phyloP scores from a whole-genome alignment of 2,113 vertebrate species.

The Callocephalon fimbriatum region DNA sequence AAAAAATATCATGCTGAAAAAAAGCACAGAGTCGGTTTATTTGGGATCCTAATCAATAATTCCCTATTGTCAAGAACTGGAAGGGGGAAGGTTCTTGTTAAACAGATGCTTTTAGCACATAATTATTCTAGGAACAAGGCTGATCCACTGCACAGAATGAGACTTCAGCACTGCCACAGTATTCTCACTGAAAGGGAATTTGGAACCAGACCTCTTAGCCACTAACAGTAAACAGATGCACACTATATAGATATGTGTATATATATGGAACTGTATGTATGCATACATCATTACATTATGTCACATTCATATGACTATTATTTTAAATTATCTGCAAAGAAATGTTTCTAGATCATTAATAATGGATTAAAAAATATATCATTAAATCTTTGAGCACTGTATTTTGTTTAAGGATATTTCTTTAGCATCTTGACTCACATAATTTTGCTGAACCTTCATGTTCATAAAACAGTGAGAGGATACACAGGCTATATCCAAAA shows the following conservation, averaged over 20 bases:
- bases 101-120: background rate
- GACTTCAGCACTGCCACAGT: background rate
- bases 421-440: background rate
- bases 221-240: background rate
- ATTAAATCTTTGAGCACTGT: background rate
- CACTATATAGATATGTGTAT: background rate
- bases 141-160: background rate
- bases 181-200: background rate
- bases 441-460: background rate
- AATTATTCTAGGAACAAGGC: background rate
- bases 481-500: background rate
- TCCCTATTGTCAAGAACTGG: background rate
- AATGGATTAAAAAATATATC: background rate
- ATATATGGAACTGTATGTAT: background rate
- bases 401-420: background rate
- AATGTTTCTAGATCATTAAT: background rate
- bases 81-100: background rate
- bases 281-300: background rate
- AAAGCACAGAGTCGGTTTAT: background rate
- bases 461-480: background rate
- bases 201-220: background rate
- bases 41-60: background rate
- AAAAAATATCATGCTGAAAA: background rate
- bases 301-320: background rate
- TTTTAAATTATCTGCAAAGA: background rate